These are phyloP conservation scores for Psettodes erumei DNA, from an alignment of 2,113 vertebrate genomes.

Conservation along the genomic window DNA sequence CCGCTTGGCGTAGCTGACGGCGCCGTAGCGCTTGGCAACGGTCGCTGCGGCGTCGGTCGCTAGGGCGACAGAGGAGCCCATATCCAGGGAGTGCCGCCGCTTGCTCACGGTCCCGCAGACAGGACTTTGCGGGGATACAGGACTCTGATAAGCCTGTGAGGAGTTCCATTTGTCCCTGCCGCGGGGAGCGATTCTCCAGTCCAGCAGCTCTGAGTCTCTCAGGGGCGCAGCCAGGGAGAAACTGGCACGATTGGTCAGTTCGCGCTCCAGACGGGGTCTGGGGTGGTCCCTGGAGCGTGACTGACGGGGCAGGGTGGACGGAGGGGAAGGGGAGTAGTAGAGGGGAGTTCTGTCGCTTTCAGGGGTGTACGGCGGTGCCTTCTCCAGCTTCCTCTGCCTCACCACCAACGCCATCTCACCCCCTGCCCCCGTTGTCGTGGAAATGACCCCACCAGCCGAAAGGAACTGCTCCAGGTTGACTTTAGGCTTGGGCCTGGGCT, in stretches of 20 bases:
- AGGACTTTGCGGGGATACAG: conserved; percentile 65
- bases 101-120: conserved; percentile 74
- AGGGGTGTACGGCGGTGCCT: conserved; percentile 61
- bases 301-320: conserved; percentile 78
- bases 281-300: conserved; percentile 67
- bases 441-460: conserved; percentile 74
- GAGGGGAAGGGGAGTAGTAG: conserved; percentile 77
- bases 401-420: conserved; percentile 73
- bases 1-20: conserved; percentile 86
- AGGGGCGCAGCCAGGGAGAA: conserved; percentile 76
- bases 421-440: conserved; percentile 56
- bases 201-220: conserved; percentile 70
- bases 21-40: conserved; percentile 74
- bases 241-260: conserved; percentile 75
- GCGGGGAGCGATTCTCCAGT: conserved; percentile 70
- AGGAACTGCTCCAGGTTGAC: conserved; percentile 78
- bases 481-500: conserved; percentile 77
- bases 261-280: conserved; percentile 66
- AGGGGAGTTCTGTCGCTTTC: conserved; percentile 77
- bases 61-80: conserved; percentile 81
- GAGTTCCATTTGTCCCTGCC: conserved; percentile 80
- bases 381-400: conserved; percentile 74
- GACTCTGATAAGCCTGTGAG: conserved; percentile 81
- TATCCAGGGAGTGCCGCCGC: conserved; percentile 89
- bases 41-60: conserved; percentile 67